These are phyloP conservation scores for Astyanax mexicanus DNA, from an alignment of 2,797 vertebrate species.

Conservation along the genomic window DNA sequence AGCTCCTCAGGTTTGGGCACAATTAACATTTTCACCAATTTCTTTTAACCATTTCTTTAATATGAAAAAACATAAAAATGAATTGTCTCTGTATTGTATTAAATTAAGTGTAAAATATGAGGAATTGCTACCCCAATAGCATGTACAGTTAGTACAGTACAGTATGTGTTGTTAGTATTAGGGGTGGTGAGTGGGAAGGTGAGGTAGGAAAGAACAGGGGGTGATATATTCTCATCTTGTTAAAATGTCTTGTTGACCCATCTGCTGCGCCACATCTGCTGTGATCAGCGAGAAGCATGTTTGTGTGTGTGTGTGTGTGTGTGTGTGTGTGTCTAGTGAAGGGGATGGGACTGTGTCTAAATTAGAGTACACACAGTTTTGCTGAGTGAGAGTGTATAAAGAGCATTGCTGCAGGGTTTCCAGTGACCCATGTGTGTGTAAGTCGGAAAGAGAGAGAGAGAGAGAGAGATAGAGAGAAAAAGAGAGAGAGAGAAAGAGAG, in stretches of 20 bases:
- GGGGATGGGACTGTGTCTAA: background rate
- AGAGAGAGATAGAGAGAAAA: background rate
- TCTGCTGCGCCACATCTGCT: slow-evolving; percentile 51
- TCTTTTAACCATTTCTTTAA: too few relatives aligned
- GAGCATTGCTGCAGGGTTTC: background rate
- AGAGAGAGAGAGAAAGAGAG: background rate
- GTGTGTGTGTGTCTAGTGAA: slow-evolving; percentile 18
- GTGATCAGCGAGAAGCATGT: slow-evolving; percentile 33
- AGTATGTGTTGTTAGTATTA: too few relatives aligned
- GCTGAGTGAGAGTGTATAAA: background rate
- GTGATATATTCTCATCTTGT: slow-evolving; percentile 39
- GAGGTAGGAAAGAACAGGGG: background rate
- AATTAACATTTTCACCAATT: too few relatives aligned
- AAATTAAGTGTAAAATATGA: too few relatives aligned
- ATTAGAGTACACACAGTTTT: background rate
- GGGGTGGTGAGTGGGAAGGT: background rate
- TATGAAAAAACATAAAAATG: too few relatives aligned
- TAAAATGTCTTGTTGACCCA: slow-evolving; percentile 53
- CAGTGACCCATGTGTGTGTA: background rate
- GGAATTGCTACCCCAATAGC: too few relatives aligned
- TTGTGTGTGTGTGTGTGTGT: background rate
- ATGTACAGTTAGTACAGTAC: too few relatives aligned
- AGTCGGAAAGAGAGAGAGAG: background rate
- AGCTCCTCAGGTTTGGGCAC: too few relatives aligned
- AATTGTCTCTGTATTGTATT: too few relatives aligned